These are phyloP conservation scores for Peromyscus melanophrys DNA, from an alignment of 2,797 vertebrate species.

Conservation along the genomic window DNA sequence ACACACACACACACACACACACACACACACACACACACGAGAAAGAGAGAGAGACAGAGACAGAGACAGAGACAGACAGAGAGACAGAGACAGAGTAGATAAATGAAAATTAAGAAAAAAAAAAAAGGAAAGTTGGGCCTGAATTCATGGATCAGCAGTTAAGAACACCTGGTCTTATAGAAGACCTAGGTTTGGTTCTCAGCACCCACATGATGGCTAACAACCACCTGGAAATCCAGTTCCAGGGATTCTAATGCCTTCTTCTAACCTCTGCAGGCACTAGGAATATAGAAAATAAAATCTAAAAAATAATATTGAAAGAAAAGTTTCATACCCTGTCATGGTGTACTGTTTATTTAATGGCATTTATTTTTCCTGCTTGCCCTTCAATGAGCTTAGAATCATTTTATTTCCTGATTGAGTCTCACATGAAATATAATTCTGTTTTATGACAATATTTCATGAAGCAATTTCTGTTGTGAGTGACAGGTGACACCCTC, in stretches of 20 bases:
- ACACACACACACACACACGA: too few relatives aligned
- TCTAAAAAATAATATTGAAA: not conserved
- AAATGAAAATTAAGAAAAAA: not conserved
- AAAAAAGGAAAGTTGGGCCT: not conserved
- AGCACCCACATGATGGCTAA: not conserved
- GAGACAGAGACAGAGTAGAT: not conserved
- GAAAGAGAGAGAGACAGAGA: too few relatives aligned
- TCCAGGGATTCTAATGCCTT: not conserved
- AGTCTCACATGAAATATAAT: slow-evolving; percentile 29
- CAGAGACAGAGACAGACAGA: too few relatives aligned
- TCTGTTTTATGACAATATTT: slow-evolving; percentile 58
- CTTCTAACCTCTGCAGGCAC: not conserved
- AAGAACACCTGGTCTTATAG: not conserved
- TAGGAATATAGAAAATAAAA: not conserved
- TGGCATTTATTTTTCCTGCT: not conserved
- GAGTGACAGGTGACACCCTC: slow-evolving; percentile 55
- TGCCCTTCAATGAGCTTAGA: not conserved
- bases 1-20: too few relatives aligned
- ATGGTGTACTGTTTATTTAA: slow-evolving; percentile 33
- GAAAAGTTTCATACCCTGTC: slow-evolving; percentile 4
- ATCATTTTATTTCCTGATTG: slow-evolving; percentile 54
- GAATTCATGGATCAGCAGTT: not conserved
- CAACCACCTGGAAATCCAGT: not conserved
- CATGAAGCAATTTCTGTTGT: slow-evolving; percentile 66
- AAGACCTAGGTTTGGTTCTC: not conserved